A percentile compares a stretch with the other conserved stretches of the same genome.
phyloP scores from a whole-genome alignment of 2,113 vertebrate genomes.

The Australoheros scitulus region DNA sequence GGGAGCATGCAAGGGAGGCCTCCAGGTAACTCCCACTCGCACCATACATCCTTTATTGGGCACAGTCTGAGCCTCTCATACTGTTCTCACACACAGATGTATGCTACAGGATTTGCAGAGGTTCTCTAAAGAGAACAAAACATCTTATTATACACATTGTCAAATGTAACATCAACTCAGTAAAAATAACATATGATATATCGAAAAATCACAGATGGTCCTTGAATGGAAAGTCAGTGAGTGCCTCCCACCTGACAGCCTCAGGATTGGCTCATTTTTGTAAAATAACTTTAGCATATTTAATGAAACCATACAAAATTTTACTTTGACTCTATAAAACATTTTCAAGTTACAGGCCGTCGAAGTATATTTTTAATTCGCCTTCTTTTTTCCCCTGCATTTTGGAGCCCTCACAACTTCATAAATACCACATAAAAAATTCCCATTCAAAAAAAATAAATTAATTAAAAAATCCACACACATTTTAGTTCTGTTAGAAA shows the following conservation, averaged over 20 bases:
- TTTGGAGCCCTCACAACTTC: neutral
- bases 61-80: neutral
- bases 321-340: neutral
- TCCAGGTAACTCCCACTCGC: constrained; percentile 81
- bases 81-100: no score
- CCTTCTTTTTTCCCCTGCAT: neutral
- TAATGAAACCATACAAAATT: neutral
- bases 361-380: neutral
- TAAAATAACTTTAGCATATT: neutral
- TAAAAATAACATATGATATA: no score
- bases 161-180: neutral
- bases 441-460: neutral
- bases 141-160: neutral
- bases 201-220: no score
- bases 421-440: neutral
- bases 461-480: neutral
- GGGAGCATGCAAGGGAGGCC: constrained; percentile 86
- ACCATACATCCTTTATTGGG: neutral
- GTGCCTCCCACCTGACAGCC: accelerated
- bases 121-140: neutral
- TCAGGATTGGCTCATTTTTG: neutral
- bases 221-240: no score
- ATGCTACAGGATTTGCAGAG: neutral
- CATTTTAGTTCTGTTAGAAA: neutral
- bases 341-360: neutral